Base-by-base conservation (phyloP, 2,113 vertebrate genomes). In the Microtus montanus region DNA sequence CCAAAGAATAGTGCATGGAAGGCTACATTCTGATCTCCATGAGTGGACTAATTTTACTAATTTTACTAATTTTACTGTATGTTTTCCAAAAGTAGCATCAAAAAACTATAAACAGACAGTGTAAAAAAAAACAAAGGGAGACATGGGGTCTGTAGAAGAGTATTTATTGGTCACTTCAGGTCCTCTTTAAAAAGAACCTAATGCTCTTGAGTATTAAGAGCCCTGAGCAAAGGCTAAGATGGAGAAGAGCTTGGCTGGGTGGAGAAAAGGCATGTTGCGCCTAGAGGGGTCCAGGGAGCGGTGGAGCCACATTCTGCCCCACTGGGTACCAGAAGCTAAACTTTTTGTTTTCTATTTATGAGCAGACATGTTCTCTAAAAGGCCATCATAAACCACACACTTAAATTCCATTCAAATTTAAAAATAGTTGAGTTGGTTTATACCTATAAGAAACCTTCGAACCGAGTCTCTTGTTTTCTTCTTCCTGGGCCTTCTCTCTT, bases 241-340 rank as follows among this genome's bases (percentile, higher is more conserved):
- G 12, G 20, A 61, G 54, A 15, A 82, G 79, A 41, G 24, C 54
- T 41, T 41, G 35, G 35, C 35, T 61, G n/a, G 13, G 7, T 63
- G 11, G 74, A 10, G 58, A 38, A n/a, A 82, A 63, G 58, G 22
- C 10, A 2, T 64, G 15, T 7, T 44, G 4, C 11, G 3, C 9
- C 17, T 5, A 28, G 15, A 66, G 38, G 61, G 15, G 14, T 10
- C 61, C 38, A 44, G 8, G 4, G 38, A 85, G 24, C 26, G 22
- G 26, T 84, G 14, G 8, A 11, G 41, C 8, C 2, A 0, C 15
- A 15, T 11, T 30, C 38, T 20, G 7, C 54, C n/a, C 52, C 0
- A 1, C 22, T 61, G 54, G 35, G 38, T 44, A 63, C 19, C 26
- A 33, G 54, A 38, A 61, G n/a, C 33, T 79, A 35, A 82, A 61